Evolutionary conservation across 2,113 vertebrate genomes (phyloP).

Genomic region (Gallinago jamesoni): DNA sequence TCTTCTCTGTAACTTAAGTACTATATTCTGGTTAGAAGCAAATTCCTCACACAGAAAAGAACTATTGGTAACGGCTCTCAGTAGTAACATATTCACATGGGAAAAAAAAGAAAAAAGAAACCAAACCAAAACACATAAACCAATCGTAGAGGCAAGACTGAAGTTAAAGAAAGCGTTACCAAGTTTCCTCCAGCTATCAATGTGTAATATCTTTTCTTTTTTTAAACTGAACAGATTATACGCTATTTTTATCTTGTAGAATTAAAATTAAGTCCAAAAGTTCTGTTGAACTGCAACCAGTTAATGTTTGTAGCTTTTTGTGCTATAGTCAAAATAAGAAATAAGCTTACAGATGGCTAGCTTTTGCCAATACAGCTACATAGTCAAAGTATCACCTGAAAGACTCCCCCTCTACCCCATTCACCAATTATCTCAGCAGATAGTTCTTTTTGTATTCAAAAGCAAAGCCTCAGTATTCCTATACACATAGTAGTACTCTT

Average conservation of each 20-base stretch:
- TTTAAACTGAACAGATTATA: background rate
- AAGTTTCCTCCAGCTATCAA: background rate
- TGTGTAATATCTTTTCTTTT: background rate
- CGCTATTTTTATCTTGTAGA: background rate
- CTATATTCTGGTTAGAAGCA: background rate
- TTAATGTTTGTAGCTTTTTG: background rate
- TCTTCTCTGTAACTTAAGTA: background rate
- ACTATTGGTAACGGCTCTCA: accelerated
- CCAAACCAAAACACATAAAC: background rate
- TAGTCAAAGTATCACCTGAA: background rate
- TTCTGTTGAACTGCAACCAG: background rate
- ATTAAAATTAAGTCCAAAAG: background rate
- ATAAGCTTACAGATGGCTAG: background rate
- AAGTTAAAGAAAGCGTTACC: background rate
- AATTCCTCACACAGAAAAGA: background rate
- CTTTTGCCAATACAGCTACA: background rate
- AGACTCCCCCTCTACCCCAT: background rate
- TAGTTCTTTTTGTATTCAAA: background rate
- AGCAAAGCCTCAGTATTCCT: background rate
- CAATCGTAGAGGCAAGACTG: background rate
- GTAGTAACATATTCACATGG: background rate
- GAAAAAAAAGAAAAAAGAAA: background rate
- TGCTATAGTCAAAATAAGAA: background rate
- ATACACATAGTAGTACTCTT: background rate
- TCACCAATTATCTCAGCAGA: background rate